phyloP scores from a whole-genome alignment of 2,797 vertebrate species.

The Pteropus rufus region DNA sequence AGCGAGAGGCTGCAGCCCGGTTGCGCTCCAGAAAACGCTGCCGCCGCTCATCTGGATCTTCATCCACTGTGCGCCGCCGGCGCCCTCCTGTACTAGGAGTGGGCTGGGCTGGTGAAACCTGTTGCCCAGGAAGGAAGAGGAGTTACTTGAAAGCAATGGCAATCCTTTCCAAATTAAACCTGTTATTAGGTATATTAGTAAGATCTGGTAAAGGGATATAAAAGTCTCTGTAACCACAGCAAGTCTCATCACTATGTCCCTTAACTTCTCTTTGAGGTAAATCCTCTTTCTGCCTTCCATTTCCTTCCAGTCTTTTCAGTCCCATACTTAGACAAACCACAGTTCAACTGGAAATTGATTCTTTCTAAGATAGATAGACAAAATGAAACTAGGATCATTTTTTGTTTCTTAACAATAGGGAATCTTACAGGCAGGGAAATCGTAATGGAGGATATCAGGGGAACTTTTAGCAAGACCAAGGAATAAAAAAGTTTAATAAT shows the following conservation, averaged over 20 bases:
- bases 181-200: background rate
- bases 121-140: conserved; percentile 12
- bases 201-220: background rate
- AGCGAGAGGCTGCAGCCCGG: conserved; percentile 95
- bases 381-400: conserved; percentile 32
- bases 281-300: background rate
- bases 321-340: background rate
- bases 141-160: background rate
- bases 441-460: background rate
- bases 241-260: background rate
- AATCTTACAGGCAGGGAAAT: background rate
- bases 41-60: conserved; percentile 96
- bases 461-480: background rate
- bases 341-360: conserved; percentile 24
- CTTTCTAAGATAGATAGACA: conserved; percentile 32
- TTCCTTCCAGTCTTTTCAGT: background rate
- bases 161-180: background rate
- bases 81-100: conserved; percentile 91
- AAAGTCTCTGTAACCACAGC: background rate
- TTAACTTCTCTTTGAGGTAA: background rate
- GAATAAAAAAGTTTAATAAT: conserved; percentile 23
- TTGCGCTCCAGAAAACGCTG: conserved; percentile 97
- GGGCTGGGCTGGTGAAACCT: conserved; percentile 98
- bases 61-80: conserved; percentile 90
- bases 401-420: background rate